Evolutionary conservation across 2,797 vertebrate genomes (phyloP).

Genomic region (Malurus leucopterus): DNA sequence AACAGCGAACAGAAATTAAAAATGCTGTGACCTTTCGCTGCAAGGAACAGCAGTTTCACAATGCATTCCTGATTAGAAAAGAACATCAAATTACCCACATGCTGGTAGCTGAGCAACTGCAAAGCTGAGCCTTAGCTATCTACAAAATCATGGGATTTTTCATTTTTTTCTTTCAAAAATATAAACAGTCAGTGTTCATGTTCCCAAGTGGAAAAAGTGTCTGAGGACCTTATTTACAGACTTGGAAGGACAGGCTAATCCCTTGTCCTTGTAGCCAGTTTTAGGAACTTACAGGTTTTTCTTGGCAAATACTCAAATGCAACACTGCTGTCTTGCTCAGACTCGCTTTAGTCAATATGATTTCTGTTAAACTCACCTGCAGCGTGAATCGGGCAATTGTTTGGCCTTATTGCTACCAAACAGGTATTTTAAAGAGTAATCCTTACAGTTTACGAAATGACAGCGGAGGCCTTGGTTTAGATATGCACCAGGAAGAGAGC

Average conservation of each 20-base stretch:
- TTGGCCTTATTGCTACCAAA: constrained; percentile 51
- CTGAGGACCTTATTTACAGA: constrained; percentile 60
- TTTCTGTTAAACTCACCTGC: constrained; percentile 61
- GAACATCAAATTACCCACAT: constrained; percentile 30
- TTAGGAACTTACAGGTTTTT: constrained; percentile 53
- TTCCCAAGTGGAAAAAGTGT: constrained; percentile 60
- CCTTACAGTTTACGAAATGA: constrained; percentile 58
- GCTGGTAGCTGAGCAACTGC: constrained; percentile 29
- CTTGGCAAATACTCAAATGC: constrained; percentile 68
- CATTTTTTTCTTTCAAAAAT: constrained; percentile 2
- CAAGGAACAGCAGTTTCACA: constrained; percentile 19
- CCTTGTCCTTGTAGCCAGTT: constrained; percentile 48
- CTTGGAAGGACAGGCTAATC: constrained; percentile 56
- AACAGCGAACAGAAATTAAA: constrained; percentile 4
- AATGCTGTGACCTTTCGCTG: constrained; percentile 21
- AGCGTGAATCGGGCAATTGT: constrained; percentile 27
- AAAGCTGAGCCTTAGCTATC: constrained; percentile 19
- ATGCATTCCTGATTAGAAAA: constrained; percentile 23
- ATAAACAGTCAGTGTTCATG: constrained; percentile 32
- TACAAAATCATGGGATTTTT: constrained; percentile 1
- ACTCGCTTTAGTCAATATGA: constrained; percentile 57
- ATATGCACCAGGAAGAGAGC: constrained; percentile 70
- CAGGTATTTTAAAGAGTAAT: constrained; percentile 57
- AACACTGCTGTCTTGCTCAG: constrained; percentile 49
- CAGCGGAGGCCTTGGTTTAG: constrained; percentile 60